A percentile compares a stretch with the other conserved stretches of the same genome.
These are phyloP conservation scores for Cheilosia urbana DNA, from an alignment of 2,888 invertebrate species.

Conservation along the genomic window DNA sequence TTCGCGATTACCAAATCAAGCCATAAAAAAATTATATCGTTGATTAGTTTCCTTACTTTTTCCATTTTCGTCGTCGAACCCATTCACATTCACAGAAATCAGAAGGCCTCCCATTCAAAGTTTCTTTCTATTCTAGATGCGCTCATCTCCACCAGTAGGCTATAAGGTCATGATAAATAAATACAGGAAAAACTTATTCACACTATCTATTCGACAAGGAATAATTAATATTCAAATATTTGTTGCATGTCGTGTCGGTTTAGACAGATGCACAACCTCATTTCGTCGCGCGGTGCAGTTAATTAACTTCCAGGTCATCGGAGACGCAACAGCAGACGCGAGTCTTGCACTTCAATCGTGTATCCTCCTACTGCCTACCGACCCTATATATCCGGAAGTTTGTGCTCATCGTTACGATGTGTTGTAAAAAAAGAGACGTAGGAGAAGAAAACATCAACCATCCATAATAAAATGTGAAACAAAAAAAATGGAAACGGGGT, in stretches of 20 bases:
- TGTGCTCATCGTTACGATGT: conserved; percentile 29
- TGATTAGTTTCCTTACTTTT: background rate
- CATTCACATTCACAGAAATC: conserved; percentile 20
- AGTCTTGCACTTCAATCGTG: conserved; percentile 49
- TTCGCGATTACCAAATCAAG: conserved; percentile 1
- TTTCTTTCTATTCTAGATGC: conserved; percentile 18
- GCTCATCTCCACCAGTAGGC: conserved; percentile 53
- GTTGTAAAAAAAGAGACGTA: conserved; percentile 17
- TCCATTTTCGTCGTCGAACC: background rate
- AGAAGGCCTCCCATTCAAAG: conserved; percentile 15
- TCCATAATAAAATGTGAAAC: background rate
- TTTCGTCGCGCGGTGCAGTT: conserved; percentile 40
- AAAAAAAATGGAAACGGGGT: conserved; percentile 39
- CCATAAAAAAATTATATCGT: background rate
- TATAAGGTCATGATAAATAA: conserved; percentile 55
- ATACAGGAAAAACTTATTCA: conserved; percentile 28
- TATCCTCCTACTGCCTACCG: conserved; percentile 6
- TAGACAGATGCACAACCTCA: conserved; percentile 12
- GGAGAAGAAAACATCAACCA: background rate
- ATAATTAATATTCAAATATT: conserved; percentile 73
- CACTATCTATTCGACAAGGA: conserved; percentile 17
- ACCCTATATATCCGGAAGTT: conserved; percentile 60
- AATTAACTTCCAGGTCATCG: conserved; percentile 57
- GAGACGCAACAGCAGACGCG: conserved; percentile 12
- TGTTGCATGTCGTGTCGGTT: conserved; percentile 35